phyloP scores from a whole-genome alignment of 2,888 invertebrate species.

The Megaustenia siamemsis region DNA sequence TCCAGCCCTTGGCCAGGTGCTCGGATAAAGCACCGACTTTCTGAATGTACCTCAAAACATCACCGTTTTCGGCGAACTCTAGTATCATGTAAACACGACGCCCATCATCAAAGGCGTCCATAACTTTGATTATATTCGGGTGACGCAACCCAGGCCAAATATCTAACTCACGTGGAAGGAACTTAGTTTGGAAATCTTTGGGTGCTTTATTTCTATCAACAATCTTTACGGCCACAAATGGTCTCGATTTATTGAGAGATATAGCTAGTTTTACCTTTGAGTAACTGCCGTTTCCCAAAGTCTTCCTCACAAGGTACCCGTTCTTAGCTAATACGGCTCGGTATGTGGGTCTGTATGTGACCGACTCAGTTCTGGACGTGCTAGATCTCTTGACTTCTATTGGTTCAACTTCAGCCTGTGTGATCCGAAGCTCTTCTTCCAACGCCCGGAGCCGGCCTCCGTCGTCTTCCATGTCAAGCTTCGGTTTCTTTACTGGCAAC shows the following conservation, averaged over 20 bases:
- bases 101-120: constrained; percentile 88
- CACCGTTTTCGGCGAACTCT: constrained; percentile 80
- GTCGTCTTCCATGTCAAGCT: constrained; percentile 55
- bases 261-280: constrained; percentile 87
- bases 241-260: constrained; percentile 64
- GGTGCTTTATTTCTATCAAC: constrained; percentile 87
- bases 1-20: constrained; percentile 76
- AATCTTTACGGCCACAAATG: constrained; percentile 83
- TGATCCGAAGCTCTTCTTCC: constrained; percentile 68
- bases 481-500: constrained; percentile 51
- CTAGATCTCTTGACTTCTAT: constrained; percentile 66
- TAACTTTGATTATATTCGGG: constrained; percentile 88
- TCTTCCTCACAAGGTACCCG: constrained; percentile 74
- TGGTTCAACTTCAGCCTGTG: constrained; percentile 73
- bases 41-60: constrained; percentile 80
- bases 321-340: constrained; percentile 76
- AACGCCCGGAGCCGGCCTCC: constrained; percentile 47
- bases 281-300: constrained; percentile 78
- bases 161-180: constrained; percentile 90
- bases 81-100: constrained; percentile 79
- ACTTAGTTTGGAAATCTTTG: constrained; percentile 88
- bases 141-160: constrained; percentile 88
- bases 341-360: constrained; percentile 75
- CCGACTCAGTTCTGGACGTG: constrained; percentile 62
- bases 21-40: constrained; percentile 79